Evolutionary conservation across 2,113 vertebrate species (phyloP).

Genomic region (Anoplopoma fimbria): DNA sequence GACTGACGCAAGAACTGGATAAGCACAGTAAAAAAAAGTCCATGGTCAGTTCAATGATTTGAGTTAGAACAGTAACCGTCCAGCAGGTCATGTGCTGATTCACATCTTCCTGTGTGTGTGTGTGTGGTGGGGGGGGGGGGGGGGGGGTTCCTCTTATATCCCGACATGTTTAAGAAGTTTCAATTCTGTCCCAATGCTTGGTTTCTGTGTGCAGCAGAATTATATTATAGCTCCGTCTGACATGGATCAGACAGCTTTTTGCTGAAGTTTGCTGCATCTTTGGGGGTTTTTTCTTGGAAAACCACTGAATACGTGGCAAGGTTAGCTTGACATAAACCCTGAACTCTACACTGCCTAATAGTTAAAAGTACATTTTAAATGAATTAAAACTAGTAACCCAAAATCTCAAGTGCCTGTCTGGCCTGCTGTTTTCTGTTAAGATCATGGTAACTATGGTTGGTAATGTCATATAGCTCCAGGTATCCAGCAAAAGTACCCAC

Average conservation of each 20-base stretch:
- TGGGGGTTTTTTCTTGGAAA: neutral
- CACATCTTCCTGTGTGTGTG: conserved; percentile 20
- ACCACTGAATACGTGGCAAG: neutral
- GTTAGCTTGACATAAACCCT: neutral
- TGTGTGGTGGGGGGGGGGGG: too few species aligned
- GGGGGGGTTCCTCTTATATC: conserved; percentile 51
- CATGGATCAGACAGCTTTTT: too few species aligned
- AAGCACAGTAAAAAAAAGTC: neutral
- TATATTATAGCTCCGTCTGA: too few species aligned
- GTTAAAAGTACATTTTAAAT: too few species aligned
- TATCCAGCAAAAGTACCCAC: too few species aligned
- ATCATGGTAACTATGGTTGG: too few species aligned
- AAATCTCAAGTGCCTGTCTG: too few species aligned
- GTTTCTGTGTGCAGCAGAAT: conserved; percentile 18
- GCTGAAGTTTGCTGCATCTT: too few species aligned
- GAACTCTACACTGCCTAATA: neutral
- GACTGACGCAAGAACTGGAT: conserved; percentile 3
- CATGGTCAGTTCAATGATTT: neutral
- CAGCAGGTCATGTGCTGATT: conserved; percentile 46
- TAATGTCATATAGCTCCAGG: too few species aligned
- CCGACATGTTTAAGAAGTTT: conserved; percentile 6
- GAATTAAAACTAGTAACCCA: too few species aligned
- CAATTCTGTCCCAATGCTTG: conserved; percentile 12
- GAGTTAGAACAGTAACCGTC: conserved; percentile 15
- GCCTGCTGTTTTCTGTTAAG: too few species aligned